A percentile compares a stretch with the other conserved stretches of the same genome.
Conservation (phyloP, 2,888 invertebrate species). For the Arenicola marina region DNA sequence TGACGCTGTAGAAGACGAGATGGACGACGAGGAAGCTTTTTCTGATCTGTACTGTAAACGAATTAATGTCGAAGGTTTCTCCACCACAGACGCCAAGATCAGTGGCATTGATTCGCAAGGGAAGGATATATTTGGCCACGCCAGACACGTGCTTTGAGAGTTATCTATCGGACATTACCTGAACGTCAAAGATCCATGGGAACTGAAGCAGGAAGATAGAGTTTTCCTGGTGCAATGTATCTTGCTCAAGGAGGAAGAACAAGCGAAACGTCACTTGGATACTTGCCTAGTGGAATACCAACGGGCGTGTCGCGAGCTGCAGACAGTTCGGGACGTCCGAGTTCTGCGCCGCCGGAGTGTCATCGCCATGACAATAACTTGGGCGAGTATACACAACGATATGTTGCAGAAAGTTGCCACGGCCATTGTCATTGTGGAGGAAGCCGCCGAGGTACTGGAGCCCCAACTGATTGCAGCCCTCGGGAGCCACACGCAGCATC, state of each 20-base stretch:
- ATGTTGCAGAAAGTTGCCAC: slow-evolving; percentile 15
- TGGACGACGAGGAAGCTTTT: not conserved
- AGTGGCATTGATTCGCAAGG: no score
- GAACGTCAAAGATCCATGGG: no score
- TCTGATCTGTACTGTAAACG: not conserved
- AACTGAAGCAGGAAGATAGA: no score
- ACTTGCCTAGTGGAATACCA: not conserved
- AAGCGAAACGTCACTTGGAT: not conserved
- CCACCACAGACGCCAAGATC: no score
- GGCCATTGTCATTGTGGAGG: slow-evolving; percentile 25
- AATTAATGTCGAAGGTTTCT: no score
- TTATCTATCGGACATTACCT: no score
- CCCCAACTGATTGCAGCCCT: slow-evolving; percentile 26
- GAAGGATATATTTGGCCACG: no score
- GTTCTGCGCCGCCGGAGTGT: not conserved
- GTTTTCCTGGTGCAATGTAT: not conserved
- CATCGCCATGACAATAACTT: slow-evolving; percentile 30
- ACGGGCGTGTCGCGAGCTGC: not conserved
- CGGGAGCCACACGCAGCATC: slow-evolving; percentile 18
- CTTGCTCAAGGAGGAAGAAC: not conserved
- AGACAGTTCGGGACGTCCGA: not conserved
- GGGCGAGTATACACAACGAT: slow-evolving; percentile 24
- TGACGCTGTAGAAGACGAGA: not conserved
- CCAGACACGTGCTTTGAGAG: no score
- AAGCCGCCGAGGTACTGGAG: slow-evolving; percentile 30